Evolutionary conservation across 1,140 invertebrate genomes (phyloP), one percentile per base, ranked within the genome.

Genomic region (Drosophila pseudoananassae): DNA sequence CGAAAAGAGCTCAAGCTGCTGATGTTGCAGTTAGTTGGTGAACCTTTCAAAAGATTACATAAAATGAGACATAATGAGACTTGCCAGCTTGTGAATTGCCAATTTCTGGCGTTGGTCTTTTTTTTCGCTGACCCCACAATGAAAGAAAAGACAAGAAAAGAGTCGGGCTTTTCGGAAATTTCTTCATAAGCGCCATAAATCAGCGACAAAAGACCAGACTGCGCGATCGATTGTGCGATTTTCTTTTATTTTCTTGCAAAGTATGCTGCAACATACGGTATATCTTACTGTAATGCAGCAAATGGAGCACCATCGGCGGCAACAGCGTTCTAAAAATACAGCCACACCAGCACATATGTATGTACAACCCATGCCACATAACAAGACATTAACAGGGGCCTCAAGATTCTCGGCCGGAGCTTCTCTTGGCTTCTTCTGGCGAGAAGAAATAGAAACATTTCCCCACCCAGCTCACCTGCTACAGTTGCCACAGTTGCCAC

Each of bases 281-380:
- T 84, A 84, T 84, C 69, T 84, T 80, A 84, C 80, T 80, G 76
- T 84, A 84, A 84, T 82, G 66, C 66, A 56, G 66, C 54, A 76
- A 76, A 47, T 76, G 73, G 72, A 75, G 69, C 68, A 79, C 31
- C 60, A 50, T 52, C 53, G 52, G 71, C n/a, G n/a, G n/a, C n/a
- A n/a, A n/a, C n/a, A n/a, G n/a, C n/a, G n/a, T 64, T 84, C 80
- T 84, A 65, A 84, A 84, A 83, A 71, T 83, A 74, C 51, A 51
- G 31, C 38, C 23, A 61, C 69, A 73, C 20, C 20, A 20, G 2
- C 20, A 20, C 20, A 20, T 20, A 20, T 3, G 1, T 17, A 17
- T 1, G 3, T 20, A 3, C 40, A 47, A 10, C 29, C 6, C 4
- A 12, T 29, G 27, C 36, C 65, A 52, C 47, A 49, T 69, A 69